phyloP scores from a whole-genome alignment of 1,140 invertebrate species.

The Meteorus sp. region DNA sequence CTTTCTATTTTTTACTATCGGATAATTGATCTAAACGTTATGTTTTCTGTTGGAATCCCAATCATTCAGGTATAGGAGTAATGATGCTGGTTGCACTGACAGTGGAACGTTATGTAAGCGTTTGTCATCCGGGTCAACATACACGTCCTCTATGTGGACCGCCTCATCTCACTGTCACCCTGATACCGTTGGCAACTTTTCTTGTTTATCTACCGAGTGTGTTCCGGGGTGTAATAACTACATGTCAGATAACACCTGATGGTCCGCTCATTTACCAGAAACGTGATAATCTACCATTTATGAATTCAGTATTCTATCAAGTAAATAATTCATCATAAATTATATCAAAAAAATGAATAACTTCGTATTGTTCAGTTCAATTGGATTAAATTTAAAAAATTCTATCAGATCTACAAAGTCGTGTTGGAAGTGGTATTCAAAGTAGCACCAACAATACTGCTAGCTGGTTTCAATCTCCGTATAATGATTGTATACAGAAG shows the following conservation, averaged over 20 bases:
- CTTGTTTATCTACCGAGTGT: conserved; percentile 68
- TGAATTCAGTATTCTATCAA: conserved; percentile 61
- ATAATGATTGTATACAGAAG: conserved; percentile 71
- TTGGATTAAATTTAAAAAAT: too few species aligned
- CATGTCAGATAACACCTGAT: conserved; percentile 58
- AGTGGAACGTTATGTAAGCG: conserved; percentile 78
- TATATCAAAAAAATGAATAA: neutral
- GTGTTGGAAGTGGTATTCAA: conserved; percentile 69
- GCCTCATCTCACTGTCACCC: conserved; percentile 63
- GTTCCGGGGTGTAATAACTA: conserved; percentile 65
- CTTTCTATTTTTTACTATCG: too few species aligned
- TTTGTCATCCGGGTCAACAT: conserved; percentile 72
- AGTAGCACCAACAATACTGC: conserved; percentile 67
- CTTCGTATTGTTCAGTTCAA: neutral
- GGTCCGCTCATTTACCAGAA: conserved; percentile 63
- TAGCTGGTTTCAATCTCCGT: conserved; percentile 69
- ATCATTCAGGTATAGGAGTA: conserved; percentile 66
- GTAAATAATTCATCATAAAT: conserved; percentile 36
- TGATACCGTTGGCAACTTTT: conserved; percentile 67
- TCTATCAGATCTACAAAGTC: conserved; percentile 64
- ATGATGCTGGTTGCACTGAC: conserved; percentile 80
- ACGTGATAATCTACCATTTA: conserved; percentile 61
- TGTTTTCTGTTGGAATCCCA: too few species aligned
- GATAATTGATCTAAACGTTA: too few species aligned
- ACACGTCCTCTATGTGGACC: conserved; percentile 65